These are phyloP conservation scores for Eupithecia insigniata DNA, from an alignment of 2,888 invertebrate genomes.

Conservation along the genomic window DNA sequence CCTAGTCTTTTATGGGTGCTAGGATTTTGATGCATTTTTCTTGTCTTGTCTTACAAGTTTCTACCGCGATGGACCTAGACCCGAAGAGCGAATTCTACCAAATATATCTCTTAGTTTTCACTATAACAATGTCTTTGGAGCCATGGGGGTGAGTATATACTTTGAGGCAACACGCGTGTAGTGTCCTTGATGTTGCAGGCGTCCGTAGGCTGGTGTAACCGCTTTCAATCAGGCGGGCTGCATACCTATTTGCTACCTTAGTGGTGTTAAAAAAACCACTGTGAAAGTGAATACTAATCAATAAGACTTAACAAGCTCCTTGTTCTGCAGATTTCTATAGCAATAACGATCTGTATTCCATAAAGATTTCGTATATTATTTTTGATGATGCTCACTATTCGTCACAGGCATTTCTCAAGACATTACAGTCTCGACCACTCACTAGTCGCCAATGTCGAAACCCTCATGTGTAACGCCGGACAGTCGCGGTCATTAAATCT, in stretches of 20 bases:
- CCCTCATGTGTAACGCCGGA: constrained; percentile 67
- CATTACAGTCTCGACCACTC: constrained; percentile 32
- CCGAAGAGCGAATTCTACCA: not conserved
- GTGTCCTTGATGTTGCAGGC: too few relatives aligned
- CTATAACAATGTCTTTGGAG: too few relatives aligned
- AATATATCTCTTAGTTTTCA: not conserved
- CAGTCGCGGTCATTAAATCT: constrained; percentile 79
- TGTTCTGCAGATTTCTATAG: not conserved
- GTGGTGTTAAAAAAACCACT: not conserved
- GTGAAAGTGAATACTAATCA: not conserved
- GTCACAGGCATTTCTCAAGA: constrained; percentile 30
- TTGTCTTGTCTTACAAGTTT: not conserved
- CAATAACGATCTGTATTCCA: not conserved
- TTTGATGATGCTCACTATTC: not conserved
- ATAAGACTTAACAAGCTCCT: not conserved
- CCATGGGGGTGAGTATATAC: too few relatives aligned
- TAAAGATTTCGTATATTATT: not conserved
- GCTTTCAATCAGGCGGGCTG: too few relatives aligned
- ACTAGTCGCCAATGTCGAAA: constrained; percentile 63
- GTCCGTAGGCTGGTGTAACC: too few relatives aligned
- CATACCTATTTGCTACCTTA: too few relatives aligned
- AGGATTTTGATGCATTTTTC: not conserved
- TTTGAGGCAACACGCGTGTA: too few relatives aligned
- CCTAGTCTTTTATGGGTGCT: not conserved
- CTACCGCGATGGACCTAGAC: not conserved